Conservation (phyloP, 2,797 vertebrate species). For the Ctenopoma multispine region DNA sequence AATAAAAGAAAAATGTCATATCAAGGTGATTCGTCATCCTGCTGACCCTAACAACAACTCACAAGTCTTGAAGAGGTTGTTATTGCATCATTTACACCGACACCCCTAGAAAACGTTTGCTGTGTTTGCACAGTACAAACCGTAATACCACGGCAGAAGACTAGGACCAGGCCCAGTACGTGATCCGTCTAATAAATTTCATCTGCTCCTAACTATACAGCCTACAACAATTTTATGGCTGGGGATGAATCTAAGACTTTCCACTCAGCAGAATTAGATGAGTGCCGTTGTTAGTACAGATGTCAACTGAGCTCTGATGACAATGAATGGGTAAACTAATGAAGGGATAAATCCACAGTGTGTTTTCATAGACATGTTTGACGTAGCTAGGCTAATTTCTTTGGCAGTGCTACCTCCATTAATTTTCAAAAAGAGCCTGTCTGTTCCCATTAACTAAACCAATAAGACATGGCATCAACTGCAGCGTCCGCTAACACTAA, state of each 20-base stretch:
- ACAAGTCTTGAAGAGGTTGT: constrained; percentile 53
- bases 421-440: constrained; percentile 57
- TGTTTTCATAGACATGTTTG: constrained; percentile 74
- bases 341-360: constrained; percentile 71
- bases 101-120: constrained; percentile 56
- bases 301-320: constrained; percentile 64
- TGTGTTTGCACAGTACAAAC: constrained; percentile 54
- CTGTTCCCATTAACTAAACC: constrained; percentile 67
- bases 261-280: constrained; percentile 71
- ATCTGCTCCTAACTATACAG: constrained; percentile 52
- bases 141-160: constrained; percentile 52
- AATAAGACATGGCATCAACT: constrained; percentile 57
- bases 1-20: constrained; percentile 32
- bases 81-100: constrained; percentile 60
- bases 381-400: constrained; percentile 73
- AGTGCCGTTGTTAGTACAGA: constrained; percentile 56
- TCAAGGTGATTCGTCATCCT: constrained; percentile 61
- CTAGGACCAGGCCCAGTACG: background rate
- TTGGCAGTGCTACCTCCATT: constrained; percentile 66
- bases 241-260: constrained; percentile 60
- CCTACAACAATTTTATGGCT: constrained; percentile 56
- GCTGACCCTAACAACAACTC: constrained; percentile 53
- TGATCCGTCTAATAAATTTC: constrained; percentile 64
- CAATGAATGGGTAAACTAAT: constrained; percentile 69
- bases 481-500: constrained; percentile 62